phyloP scores from a whole-genome alignment of 2,113 vertebrate genomes.

The Gallinago media region DNA sequence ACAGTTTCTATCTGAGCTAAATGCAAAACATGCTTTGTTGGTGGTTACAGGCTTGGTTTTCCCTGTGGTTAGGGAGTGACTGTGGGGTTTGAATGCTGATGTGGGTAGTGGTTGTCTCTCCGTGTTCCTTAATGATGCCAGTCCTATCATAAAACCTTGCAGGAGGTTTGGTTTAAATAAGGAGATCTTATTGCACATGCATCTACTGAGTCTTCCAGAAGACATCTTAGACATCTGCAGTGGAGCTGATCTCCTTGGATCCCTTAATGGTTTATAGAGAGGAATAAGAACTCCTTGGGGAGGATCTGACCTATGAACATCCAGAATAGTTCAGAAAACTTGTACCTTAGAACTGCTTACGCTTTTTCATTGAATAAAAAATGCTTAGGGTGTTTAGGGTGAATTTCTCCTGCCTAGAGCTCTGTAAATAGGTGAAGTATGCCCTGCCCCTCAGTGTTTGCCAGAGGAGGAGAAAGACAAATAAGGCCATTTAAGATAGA shows the following conservation, averaged over 20 bases:
- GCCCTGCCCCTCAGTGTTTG: neutral
- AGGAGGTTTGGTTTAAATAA: neutral
- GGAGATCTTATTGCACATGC: neutral
- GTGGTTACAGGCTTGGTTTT: neutral
- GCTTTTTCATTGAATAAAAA: neutral
- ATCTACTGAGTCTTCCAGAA: neutral
- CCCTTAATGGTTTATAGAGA: neutral
- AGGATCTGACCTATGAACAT: neutral
- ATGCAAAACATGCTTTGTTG: neutral
- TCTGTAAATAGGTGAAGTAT: neutral
- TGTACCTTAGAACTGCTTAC: neutral
- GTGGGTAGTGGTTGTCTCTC: neutral
- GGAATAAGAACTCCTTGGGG: neutral
- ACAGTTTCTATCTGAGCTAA: neutral
- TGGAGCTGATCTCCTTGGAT: neutral
- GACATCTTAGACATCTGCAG: neutral
- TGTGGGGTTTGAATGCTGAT: neutral
- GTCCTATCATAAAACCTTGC: neutral
- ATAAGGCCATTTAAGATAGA: neutral
- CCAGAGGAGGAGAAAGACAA: neutral
- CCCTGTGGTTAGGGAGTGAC: neutral
- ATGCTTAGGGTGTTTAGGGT: neutral
- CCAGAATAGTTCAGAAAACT: neutral
- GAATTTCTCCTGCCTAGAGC: neutral
- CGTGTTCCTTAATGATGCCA: neutral